A percentile compares a stretch with the other conserved stretches of the same genome.
These are phyloP conservation scores for Noctilio leporinus DNA, from an alignment of 2,113 vertebrate species.

Conservation along the genomic window DNA sequence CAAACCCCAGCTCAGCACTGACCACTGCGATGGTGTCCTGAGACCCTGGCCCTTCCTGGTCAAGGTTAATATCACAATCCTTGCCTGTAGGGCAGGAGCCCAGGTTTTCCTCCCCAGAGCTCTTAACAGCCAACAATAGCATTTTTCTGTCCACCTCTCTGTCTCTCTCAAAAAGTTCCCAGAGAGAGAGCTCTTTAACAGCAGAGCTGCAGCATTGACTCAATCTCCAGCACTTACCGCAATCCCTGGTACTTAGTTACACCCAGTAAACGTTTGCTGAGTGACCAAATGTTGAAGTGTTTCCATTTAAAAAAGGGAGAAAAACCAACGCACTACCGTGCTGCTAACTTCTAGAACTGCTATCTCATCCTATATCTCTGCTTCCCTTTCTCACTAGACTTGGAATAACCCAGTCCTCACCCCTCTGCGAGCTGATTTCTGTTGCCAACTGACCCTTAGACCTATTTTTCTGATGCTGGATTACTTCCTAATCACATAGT, in stretches of 20 bases:
- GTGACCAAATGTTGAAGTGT: background rate
- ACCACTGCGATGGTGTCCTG: background rate
- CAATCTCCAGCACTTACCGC: background rate
- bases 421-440: background rate
- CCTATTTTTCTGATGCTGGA: background rate
- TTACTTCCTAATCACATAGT: background rate
- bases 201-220: background rate
- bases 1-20: background rate
- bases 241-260: background rate
- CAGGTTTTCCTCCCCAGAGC: conserved; percentile 12
- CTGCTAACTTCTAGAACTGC: background rate
- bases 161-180: background rate
- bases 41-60: background rate
- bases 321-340: background rate
- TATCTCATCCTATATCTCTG: background rate
- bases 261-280: conserved; percentile 2
- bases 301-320: background rate
- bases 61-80: background rate
- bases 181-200: background rate
- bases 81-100: background rate
- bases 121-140: background rate
- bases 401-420: background rate
- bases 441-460: background rate
- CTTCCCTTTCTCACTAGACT: background rate
- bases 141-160: background rate